These are phyloP conservation scores for Tachystola acroxantha DNA, from an alignment of 2,888 invertebrate species.

Conservation along the genomic window DNA sequence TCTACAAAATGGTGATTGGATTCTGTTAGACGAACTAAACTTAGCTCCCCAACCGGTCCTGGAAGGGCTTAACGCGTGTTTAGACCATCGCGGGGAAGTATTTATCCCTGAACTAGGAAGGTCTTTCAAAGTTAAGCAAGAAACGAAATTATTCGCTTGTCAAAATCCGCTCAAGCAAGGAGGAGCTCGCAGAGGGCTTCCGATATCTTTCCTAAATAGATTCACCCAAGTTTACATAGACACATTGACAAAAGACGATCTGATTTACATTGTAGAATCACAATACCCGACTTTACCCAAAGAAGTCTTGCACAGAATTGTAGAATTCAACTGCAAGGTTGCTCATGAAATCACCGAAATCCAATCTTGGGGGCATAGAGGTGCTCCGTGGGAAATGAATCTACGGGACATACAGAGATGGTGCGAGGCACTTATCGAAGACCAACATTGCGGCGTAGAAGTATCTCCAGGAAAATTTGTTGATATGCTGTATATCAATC, in stretches of 20 bases:
- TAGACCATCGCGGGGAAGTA: slow-evolving; percentile 98
- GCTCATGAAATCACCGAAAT: slow-evolving; percentile 80
- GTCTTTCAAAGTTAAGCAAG: slow-evolving; percentile 86
- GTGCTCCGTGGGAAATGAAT: slow-evolving; percentile 98
- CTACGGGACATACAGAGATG: slow-evolving; percentile 95
- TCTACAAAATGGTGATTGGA: slow-evolving; percentile 95
- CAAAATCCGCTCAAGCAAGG: slow-evolving; percentile 98
- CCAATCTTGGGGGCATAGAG: slow-evolving; percentile 85
- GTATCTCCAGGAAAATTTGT: slow-evolving; percentile 80
- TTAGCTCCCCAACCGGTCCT: slow-evolving; percentile 98
- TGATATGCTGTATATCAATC: slow-evolving; percentile 89
- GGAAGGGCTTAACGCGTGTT: slow-evolving; percentile 98
- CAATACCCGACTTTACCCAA: slow-evolving; percentile 81
- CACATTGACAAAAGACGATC: slow-evolving; percentile 81
- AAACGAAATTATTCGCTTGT: slow-evolving; percentile 95
- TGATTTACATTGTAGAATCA: slow-evolving; percentile 80
- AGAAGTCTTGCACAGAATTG: slow-evolving; percentile 83
- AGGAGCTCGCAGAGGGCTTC: slow-evolving; percentile 96
- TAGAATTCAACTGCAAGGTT: slow-evolving; percentile 86
- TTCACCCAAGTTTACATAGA: slow-evolving; percentile 93
- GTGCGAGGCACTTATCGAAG: slow-evolving; percentile 86
- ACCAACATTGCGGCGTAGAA: slow-evolving; percentile 33
- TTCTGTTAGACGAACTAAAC: slow-evolving; percentile 98
- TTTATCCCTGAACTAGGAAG: slow-evolving; percentile 96
- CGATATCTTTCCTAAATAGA: slow-evolving; percentile 97